Percentiles rank a stretch among this genome's conserved stretches.
phyloP scores from a whole-genome alignment of 2,888 invertebrate species.

The Sympetrum striolatum region DNA sequence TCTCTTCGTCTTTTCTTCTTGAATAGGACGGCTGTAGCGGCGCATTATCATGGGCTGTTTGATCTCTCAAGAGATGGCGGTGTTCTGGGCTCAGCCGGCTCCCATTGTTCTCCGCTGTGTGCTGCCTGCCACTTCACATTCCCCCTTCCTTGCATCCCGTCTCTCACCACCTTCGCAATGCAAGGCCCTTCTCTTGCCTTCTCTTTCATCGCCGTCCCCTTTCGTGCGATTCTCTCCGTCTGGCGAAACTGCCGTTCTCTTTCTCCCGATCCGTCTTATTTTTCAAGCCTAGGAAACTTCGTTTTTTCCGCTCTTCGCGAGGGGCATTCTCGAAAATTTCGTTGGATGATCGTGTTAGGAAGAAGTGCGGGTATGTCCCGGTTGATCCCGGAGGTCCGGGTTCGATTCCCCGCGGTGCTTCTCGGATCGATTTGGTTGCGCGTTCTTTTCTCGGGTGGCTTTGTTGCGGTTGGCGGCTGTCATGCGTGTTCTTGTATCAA shows the following conservation, averaged over 20 bases:
- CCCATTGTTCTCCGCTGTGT: conserved; percentile 45
- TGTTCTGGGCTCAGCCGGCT: conserved; percentile 35
- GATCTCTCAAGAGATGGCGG: conserved; percentile 45
- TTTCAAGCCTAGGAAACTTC: neutral
- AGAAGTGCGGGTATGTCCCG: too few relatives aligned
- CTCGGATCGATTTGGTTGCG: too few relatives aligned
- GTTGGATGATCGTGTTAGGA: too few relatives aligned
- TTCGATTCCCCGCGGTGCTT: too few relatives aligned
- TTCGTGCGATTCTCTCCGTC: neutral
- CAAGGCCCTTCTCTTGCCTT: neutral
- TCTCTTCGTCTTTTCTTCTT: neutral
- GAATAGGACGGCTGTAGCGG: conserved; percentile 40
- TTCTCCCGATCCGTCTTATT: too few relatives aligned
- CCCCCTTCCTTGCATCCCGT: neutral
- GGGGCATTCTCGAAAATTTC: too few relatives aligned
- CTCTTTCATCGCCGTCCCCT: neutral
- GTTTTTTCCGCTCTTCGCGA: neutral
- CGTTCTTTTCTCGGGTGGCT: too few relatives aligned
- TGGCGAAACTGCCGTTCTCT: too few relatives aligned
- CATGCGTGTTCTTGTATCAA: too few relatives aligned
- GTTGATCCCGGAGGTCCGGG: too few relatives aligned
- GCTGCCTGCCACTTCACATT: conserved; percentile 37
- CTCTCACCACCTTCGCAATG: neutral
- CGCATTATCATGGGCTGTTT: conserved; percentile 46
- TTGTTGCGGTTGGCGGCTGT: too few relatives aligned